phyloP scores from a whole-genome alignment of 1,140 invertebrate genomes.

The Zaprionus ghesquierei region DNA sequence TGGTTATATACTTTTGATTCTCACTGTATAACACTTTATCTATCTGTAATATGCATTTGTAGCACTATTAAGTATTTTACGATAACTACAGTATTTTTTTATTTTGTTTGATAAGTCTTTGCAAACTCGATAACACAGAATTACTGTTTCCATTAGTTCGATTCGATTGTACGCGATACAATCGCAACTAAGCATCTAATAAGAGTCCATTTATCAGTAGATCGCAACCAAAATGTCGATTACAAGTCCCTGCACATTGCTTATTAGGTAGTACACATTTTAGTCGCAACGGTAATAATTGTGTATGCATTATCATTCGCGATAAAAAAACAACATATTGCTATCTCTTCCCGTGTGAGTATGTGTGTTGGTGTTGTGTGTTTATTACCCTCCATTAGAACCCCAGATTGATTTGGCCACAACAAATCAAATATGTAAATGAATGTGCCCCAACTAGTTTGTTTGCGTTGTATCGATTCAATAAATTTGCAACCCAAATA shows the following conservation, averaged over 20 bases:
- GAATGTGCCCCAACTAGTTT: constrained; percentile 13
- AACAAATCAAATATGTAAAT: constrained; percentile 22
- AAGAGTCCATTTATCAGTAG: constrained; percentile 19
- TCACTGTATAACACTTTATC: neutral
- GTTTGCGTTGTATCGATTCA: constrained; percentile 22
- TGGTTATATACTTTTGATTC: neutral
- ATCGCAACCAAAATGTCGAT: constrained; percentile 1
- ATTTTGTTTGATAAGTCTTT: neutral
- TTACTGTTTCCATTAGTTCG: constrained; percentile 2
- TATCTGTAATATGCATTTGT: neutral
- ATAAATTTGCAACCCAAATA: constrained; percentile 15
- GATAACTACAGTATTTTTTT: neutral
- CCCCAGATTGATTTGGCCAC: constrained; percentile 56
- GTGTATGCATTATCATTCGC: constrained; percentile 64
- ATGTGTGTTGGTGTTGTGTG: constrained; percentile 21
- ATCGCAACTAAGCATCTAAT: constrained; percentile 35
- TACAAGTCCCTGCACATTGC: neutral
- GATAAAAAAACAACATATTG: constrained; percentile 55
- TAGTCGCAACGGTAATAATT: constrained; percentile 58
- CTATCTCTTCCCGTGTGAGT: constrained; percentile 40
- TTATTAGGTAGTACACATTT: constrained; percentile 27
- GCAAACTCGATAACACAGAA: neutral
- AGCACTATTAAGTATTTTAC: neutral
- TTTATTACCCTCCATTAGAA: constrained; percentile 60
- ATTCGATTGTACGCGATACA: neutral